These are phyloP conservation scores for Paramacrobiotus metropolitanus DNA, from an alignment of 1,140 invertebrate genomes.

Conservation along the genomic window DNA sequence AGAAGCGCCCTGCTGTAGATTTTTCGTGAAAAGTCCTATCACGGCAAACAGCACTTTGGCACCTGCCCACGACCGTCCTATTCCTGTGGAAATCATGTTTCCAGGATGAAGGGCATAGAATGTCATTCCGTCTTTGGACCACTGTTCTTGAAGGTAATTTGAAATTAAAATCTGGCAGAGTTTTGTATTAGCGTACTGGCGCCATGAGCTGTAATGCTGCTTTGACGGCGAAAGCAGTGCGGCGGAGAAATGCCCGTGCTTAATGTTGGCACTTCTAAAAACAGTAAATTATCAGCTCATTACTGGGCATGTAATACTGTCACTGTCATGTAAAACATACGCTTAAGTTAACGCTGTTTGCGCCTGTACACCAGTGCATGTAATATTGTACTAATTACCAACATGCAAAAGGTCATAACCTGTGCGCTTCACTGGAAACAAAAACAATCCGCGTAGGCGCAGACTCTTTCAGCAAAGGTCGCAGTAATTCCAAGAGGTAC, in stretches of 20 bases:
- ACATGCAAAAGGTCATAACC: slow-evolving; percentile 38
- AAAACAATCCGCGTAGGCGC: slow-evolving; percentile 51
- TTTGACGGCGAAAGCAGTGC: slow-evolving; percentile 32
- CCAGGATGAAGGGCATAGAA: slow-evolving; percentile 70
- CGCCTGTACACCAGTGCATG: too few species aligned
- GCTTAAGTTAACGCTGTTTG: too few species aligned
- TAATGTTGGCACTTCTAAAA: slow-evolving; percentile 39
- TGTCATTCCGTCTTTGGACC: slow-evolving; percentile 40
- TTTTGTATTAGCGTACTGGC: slow-evolving; percentile 71
- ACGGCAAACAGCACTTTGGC: slow-evolving; percentile 47
- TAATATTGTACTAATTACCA: too few species aligned
- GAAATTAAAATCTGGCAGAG: slow-evolving; percentile 65
- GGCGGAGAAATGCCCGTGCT: slow-evolving; percentile 30
- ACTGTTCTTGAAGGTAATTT: slow-evolving; percentile 43
- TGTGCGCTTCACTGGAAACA: slow-evolving; percentile 73
- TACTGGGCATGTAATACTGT: too few species aligned
- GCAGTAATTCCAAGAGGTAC: slow-evolving; percentile 50
- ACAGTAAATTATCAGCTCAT: not conserved
- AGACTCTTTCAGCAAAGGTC: slow-evolving; percentile 43
- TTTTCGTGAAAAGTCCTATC: slow-evolving; percentile 73
- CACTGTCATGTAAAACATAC: too few species aligned
- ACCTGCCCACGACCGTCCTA: slow-evolving; percentile 59
- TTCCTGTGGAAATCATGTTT: slow-evolving; percentile 52
- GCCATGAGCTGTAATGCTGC: slow-evolving; percentile 39
- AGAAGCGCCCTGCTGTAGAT: slow-evolving; percentile 69